These are phyloP conservation scores for Hippasteria phrygiana DNA, from an alignment of 53 echinoderm and acorn worm species.

Conservation along the genomic window DNA sequence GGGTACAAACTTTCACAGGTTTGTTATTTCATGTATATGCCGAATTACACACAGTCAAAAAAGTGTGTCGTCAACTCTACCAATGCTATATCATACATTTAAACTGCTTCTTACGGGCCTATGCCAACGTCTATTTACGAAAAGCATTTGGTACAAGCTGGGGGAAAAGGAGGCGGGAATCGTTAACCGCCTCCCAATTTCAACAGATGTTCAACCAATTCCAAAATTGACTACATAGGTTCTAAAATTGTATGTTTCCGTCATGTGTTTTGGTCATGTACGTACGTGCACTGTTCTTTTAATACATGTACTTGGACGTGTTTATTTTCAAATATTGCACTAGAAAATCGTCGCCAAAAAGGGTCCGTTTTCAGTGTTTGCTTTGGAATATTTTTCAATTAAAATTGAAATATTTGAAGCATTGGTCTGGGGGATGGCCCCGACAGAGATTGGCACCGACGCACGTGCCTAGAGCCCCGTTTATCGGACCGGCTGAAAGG, in stretches of 20 bases:
- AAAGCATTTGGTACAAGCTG: too few relatives aligned
- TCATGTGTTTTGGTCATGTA: not conserved
- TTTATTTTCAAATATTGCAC: not conserved
- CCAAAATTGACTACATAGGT: too few relatives aligned
- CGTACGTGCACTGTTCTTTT: not conserved
- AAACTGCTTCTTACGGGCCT: too few relatives aligned
- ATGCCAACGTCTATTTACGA: too few relatives aligned
- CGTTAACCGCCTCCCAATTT: not conserved
- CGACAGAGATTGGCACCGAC: not conserved
- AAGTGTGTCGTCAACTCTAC: too few relatives aligned
- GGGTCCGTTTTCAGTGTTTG: not conserved
- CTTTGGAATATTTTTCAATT: not conserved
- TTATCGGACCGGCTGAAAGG: not conserved
- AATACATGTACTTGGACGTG: not conserved
- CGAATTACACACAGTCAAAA: too few relatives aligned
- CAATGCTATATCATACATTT: too few relatives aligned
- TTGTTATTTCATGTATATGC: too few relatives aligned
- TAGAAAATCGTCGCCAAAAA: not conserved
- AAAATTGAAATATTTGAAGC: not conserved
- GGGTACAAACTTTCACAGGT: too few relatives aligned
- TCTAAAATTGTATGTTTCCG: not conserved
- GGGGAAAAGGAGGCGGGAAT: too few relatives aligned
- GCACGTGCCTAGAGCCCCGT: constrained; percentile 35
- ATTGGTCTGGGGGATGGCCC: not conserved
- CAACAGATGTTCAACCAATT: not conserved